These are phyloP conservation scores for Cyanistes caeruleus DNA, from an alignment of 2,113 vertebrate species.

Conservation along the genomic window DNA sequence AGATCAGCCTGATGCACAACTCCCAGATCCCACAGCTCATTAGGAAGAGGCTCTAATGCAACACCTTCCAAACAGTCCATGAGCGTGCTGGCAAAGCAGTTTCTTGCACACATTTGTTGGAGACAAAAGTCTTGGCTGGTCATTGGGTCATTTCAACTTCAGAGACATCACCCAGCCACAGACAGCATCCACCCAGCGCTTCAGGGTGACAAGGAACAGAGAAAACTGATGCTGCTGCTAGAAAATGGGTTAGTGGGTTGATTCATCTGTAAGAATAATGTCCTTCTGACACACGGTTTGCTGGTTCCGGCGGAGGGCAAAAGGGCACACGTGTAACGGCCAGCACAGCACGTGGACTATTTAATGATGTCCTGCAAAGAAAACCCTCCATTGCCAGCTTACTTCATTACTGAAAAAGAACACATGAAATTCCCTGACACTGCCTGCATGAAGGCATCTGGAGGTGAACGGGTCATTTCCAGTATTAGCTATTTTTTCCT, in stretches of 20 bases:
- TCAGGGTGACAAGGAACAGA: neutral
- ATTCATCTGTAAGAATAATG: neutral
- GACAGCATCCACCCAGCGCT: neutral
- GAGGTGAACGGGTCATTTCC: neutral
- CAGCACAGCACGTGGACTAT: neutral
- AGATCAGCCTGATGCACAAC: neutral
- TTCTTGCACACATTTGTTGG: neutral
- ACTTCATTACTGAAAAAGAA: neutral
- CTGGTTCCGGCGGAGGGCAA: neutral
- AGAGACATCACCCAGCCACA: neutral
- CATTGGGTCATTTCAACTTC: neutral
- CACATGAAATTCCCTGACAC: neutral
- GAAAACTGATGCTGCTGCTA: neutral
- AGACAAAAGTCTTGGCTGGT: neutral
- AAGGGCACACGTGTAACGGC: rapidly evolving
- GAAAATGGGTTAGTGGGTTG: neutral
- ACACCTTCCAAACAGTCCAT: neutral
- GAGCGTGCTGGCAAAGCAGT: rapidly evolving
- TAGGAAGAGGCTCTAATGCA: neutral
- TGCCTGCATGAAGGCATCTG: neutral
- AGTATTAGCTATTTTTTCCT: neutral
- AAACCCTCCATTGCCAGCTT: neutral
- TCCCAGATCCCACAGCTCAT: neutral
- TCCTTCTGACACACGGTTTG: neutral
- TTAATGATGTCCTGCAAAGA: neutral